Percentiles rank a stretch among this genome's conserved stretches.
phyloP scores from a whole-genome alignment of 2,113 vertebrate genomes.

The Plecturocebus donacophilus region DNA sequence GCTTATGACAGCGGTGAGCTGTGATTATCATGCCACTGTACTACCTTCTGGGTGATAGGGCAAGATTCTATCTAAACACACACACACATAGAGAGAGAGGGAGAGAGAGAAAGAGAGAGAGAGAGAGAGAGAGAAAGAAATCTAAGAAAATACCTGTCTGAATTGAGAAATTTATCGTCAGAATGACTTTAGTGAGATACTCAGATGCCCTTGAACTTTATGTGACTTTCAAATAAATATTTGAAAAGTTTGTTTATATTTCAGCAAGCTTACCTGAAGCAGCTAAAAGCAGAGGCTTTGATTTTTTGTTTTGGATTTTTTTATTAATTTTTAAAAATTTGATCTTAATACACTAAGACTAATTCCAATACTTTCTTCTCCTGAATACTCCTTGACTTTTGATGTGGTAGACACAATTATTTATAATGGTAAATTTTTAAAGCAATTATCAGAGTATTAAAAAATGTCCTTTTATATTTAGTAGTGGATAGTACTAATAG shows the following conservation, averaged over 20 bases:
- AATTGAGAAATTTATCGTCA: neutral
- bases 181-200: neutral
- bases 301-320: no score
- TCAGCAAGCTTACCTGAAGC: neutral
- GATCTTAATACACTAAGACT: no score
- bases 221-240: neutral
- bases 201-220: neutral
- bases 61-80: no score
- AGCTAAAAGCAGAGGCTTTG: neutral
- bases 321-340: no score
- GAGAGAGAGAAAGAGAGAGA: no score
- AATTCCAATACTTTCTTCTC: no score
- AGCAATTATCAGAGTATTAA: neutral
- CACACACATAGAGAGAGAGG: no score
- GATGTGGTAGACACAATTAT: neutral
- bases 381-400: neutral
- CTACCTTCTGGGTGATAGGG: no score
- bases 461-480: neutral
- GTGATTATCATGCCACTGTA: no score
- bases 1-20: no score
- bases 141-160: neutral
- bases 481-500: no score
- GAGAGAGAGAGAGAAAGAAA: no score
- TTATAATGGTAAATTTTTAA: neutral
- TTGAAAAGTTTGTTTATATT: neutral